These are phyloP conservation scores for Falco berigora DNA, from an alignment of 2,797 vertebrate genomes.

Conservation along the genomic window DNA sequence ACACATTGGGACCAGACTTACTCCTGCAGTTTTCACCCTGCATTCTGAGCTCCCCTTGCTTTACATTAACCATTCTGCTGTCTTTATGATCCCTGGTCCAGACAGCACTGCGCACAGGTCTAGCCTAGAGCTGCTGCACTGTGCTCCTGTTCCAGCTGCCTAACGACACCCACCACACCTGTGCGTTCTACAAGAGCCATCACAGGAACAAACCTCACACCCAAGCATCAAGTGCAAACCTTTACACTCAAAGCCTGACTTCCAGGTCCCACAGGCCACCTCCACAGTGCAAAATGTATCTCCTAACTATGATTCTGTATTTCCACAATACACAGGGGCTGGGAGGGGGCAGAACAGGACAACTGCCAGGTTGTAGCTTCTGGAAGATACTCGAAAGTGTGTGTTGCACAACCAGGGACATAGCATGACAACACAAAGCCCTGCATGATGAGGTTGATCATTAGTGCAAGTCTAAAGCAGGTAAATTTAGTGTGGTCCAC, in stretches of 20 bases:
- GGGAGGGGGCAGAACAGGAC: too few species aligned
- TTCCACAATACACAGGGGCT: fast-evolving
- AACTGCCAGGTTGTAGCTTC: background rate
- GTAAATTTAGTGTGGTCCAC: slow-evolving; percentile 26
- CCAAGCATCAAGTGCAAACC: fast-evolving
- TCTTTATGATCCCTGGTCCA: fast-evolving
- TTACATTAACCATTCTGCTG: background rate
- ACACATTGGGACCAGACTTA: fast-evolving
- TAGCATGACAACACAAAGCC: slow-evolving; percentile 18
- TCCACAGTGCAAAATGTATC: fast-evolving
- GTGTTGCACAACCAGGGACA: slow-evolving; percentile 17
- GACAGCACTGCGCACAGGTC: fast-evolving
- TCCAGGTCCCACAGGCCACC: fast-evolving
- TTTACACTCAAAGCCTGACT: background rate
- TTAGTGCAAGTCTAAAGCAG: slow-evolving; percentile 33
- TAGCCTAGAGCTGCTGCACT: background rate
- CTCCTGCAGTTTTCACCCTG: background rate
- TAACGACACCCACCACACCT: fast-evolving
- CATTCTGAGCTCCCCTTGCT: background rate
- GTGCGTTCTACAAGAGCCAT: background rate
- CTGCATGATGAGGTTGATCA: background rate
- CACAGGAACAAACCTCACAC: background rate
- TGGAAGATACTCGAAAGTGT: background rate
- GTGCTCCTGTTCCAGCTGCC: background rate
- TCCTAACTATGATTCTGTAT: background rate